phyloP scores from a whole-genome alignment of 2,797 vertebrate species.

The Anguilla marmorata region DNA sequence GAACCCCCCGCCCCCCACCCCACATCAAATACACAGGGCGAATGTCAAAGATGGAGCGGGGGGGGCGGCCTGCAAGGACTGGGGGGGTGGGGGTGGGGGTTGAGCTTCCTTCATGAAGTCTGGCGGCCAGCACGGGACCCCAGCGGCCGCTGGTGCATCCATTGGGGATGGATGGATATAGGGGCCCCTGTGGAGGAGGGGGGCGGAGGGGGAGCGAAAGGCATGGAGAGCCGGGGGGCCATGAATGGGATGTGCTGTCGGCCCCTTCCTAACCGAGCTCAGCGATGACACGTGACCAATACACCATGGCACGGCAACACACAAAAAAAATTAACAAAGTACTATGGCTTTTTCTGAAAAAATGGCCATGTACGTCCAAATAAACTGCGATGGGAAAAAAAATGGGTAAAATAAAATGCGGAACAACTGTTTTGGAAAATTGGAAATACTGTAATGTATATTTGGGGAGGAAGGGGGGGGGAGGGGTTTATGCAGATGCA shows the following conservation, averaged over 20 bases:
- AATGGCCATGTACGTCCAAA: slow-evolving; percentile 7
- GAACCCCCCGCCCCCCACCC: slow-evolving; percentile 25
- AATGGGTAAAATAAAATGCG: slow-evolving; percentile 24
- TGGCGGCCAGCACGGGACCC: not conserved
- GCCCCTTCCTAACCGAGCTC: slow-evolving; percentile 13
- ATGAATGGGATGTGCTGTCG: slow-evolving; percentile 48
- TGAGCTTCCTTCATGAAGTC: not conserved
- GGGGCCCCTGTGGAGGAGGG: slow-evolving; percentile 10
- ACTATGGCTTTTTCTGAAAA: slow-evolving; percentile 12
- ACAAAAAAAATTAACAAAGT: not conserved
- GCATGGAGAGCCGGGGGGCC: slow-evolving; percentile 47
- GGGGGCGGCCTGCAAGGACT: slow-evolving; percentile 40
- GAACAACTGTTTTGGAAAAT: slow-evolving; percentile 17
- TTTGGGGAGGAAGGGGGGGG: slow-evolving; percentile 39
- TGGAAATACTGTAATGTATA: slow-evolving; percentile 45
- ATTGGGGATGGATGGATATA: slow-evolving; percentile 27
- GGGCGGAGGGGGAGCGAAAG: slow-evolving; percentile 21
- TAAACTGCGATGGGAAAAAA: slow-evolving; percentile 21
- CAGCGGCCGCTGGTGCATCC: slow-evolving; percentile 18
- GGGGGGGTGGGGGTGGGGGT: not conserved
- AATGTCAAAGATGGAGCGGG: slow-evolving; percentile 48
- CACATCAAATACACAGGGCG: slow-evolving; percentile 20
- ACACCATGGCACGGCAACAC: slow-evolving; percentile 23
- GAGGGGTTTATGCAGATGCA: slow-evolving; percentile 74
- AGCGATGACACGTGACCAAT: slow-evolving; percentile 24